A percentile compares a stretch with the other conserved stretches of the same genome.
Evolutionary conservation across 1,140 invertebrate genomes (phyloP).

Genomic region (Coelopa frigida): DNA sequence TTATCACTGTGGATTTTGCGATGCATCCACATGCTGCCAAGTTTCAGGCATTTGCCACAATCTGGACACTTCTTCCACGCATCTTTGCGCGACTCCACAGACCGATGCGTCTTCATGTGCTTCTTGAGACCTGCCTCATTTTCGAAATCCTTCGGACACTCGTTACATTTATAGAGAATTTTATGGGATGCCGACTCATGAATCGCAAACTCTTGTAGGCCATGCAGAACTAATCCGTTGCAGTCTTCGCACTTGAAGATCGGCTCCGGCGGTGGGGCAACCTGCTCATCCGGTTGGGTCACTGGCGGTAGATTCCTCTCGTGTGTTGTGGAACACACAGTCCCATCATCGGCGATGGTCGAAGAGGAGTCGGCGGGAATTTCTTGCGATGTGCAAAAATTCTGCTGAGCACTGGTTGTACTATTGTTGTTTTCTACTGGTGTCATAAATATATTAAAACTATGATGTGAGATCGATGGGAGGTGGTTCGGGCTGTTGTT

Average conservation of each 20-base stretch:
- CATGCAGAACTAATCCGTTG: slow-evolving; percentile 30
- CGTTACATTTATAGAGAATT: slow-evolving; percentile 29
- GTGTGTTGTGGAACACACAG: too few relatives aligned
- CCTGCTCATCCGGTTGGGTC: not conserved
- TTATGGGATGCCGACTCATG: slow-evolving; percentile 31
- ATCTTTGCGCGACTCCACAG: slow-evolving; percentile 31
- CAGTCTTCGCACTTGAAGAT: slow-evolving; percentile 37
- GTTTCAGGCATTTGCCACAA: slow-evolving; percentile 49
- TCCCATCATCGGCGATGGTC: too few relatives aligned
- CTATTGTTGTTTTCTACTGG: too few relatives aligned
- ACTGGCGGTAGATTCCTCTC: too few relatives aligned
- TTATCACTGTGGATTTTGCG: slow-evolving; percentile 48
- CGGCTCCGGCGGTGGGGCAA: slow-evolving; percentile 6
- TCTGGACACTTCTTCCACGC: slow-evolving; percentile 46
- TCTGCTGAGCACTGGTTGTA: too few relatives aligned
- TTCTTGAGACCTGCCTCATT: slow-evolving; percentile 32
- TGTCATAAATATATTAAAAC: too few relatives aligned
- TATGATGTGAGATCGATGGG: too few relatives aligned
- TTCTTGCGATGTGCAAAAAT: too few relatives aligned
- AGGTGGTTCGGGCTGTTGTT: too few relatives aligned
- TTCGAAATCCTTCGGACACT: slow-evolving; percentile 37
- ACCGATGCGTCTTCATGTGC: slow-evolving; percentile 37
- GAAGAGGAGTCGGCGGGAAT: too few relatives aligned
- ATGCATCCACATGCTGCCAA: slow-evolving; percentile 48
- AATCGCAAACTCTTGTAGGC: slow-evolving; percentile 20